Conservation (phyloP, 92 coral and sea anemone species). For the Parazoanthus atlanticus region DNA sequence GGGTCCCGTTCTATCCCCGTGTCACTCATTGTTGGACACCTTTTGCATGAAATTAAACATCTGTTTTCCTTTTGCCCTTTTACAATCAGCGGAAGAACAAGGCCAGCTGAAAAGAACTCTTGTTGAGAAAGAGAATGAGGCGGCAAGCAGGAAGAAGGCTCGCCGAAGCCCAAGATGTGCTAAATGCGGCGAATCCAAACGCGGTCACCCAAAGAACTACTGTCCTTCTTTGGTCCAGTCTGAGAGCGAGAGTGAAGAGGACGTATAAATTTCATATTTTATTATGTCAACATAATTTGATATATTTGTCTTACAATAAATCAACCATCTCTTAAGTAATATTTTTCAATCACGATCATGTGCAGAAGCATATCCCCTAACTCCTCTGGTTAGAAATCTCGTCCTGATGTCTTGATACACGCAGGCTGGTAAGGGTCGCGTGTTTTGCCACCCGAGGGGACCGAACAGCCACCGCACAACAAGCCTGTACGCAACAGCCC, state of each 20-base stretch:
- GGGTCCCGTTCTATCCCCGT: not conserved
- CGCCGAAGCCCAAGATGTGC: not conserved
- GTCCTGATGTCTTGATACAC: conserved; percentile 27
- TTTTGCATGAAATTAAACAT: not conserved
- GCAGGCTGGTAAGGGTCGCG: conserved; percentile 38
- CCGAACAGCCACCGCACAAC: conserved; percentile 38
- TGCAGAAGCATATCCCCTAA: conserved; percentile 18
- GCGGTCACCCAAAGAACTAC: not conserved
- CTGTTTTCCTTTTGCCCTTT: not conserved
- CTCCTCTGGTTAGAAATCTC: conserved; percentile 1
- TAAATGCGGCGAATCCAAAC: not conserved
- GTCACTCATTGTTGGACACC: not conserved
- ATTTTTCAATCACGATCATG: not conserved
- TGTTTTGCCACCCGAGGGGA: conserved; percentile 34
- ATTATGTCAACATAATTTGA: not conserved
- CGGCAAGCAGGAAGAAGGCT: not conserved
- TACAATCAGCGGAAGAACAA: not conserved
- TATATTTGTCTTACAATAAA: not conserved
- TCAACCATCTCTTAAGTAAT: not conserved
- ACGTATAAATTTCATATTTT: not conserved
- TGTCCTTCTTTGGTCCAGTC: not conserved
- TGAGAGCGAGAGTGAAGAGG: not conserved
- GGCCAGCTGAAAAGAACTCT: not conserved
- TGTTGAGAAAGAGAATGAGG: not conserved
- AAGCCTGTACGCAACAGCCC: conserved; percentile 38